These are phyloP conservation scores for Heliconius hermathena DNA, from an alignment of 1,140 invertebrate genomes.

Conservation along the genomic window DNA sequence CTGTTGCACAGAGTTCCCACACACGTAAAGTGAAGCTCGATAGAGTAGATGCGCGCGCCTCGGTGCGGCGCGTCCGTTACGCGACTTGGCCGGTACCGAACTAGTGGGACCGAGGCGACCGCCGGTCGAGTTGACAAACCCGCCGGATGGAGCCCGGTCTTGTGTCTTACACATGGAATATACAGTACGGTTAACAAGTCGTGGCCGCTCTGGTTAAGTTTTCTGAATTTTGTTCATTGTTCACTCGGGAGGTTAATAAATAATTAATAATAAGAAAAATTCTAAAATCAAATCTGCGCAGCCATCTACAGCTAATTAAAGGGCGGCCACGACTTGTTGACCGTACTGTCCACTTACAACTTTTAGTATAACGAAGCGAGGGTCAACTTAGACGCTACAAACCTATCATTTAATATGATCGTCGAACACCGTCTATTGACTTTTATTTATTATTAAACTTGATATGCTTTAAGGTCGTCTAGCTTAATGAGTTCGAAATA, in stretches of 20 bases:
- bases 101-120: slow-evolving; percentile 55
- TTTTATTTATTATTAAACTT: background rate
- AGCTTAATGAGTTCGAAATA: background rate
- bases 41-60: slow-evolving; percentile 57
- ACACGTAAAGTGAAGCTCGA: slow-evolving; percentile 55
- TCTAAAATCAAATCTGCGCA: too few relatives aligned
- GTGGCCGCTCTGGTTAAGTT: too few relatives aligned
- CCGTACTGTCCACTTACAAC: background rate
- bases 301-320: too few relatives aligned
- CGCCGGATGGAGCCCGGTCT: slow-evolving; percentile 47
- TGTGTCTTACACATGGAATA: slow-evolving; percentile 46
- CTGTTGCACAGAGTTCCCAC: slow-evolving; percentile 50
- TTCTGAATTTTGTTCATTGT: too few relatives aligned
- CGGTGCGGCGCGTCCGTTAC: slow-evolving; percentile 60
- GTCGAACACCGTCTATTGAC: background rate
- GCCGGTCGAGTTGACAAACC: slow-evolving; percentile 59
- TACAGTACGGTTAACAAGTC: slow-evolving; percentile 2
- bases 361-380: slow-evolving; percentile 10
- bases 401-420: slow-evolving; percentile 11
- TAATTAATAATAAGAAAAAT: too few relatives aligned
- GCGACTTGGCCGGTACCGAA: slow-evolving; percentile 62
- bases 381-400: slow-evolving; percentile 1
- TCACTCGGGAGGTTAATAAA: too few relatives aligned
- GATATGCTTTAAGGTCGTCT: background rate
- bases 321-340: background rate